Conservation (phyloP, 2,113 vertebrate species). For the Gorsachius goisagi region DNA sequence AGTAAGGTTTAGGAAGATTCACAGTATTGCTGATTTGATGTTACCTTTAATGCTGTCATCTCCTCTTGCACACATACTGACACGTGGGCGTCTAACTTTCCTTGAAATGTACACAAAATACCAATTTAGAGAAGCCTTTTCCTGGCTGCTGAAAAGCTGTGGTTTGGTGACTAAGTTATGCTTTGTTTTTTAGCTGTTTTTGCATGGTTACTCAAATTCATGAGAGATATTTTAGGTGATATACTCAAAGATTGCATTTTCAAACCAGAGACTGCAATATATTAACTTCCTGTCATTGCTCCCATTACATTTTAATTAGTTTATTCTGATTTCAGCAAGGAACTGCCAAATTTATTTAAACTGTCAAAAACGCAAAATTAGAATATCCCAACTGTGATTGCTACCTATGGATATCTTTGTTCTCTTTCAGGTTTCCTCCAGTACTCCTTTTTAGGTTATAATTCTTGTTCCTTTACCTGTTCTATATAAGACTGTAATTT, state of each 20-base stretch:
- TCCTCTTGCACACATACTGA: not conserved
- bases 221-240: conserved; percentile 9
- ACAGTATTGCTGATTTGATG: not conserved
- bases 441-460: not conserved
- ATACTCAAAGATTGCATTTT: not conserved
- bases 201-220: conserved; percentile 1
- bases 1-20: not conserved
- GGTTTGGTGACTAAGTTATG: conserved; percentile 21
- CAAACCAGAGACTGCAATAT: not conserved
- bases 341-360: not conserved
- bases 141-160: not conserved
- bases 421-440: not conserved
- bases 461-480: not conserved
- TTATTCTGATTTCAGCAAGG: not conserved
- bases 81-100: not conserved
- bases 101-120: conserved; percentile 11
- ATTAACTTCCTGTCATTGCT: not conserved
- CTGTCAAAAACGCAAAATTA: not conserved
- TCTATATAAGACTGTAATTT: not conserved
- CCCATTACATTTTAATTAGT: conserved; percentile 20
- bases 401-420: not conserved
- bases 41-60: not conserved
- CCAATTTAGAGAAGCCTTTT: not conserved
- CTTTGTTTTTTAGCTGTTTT: conserved; percentile 10
- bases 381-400: not conserved